phyloP scores from a whole-genome alignment of 2,888 invertebrate genomes.

The Heteromurus nitidus region DNA sequence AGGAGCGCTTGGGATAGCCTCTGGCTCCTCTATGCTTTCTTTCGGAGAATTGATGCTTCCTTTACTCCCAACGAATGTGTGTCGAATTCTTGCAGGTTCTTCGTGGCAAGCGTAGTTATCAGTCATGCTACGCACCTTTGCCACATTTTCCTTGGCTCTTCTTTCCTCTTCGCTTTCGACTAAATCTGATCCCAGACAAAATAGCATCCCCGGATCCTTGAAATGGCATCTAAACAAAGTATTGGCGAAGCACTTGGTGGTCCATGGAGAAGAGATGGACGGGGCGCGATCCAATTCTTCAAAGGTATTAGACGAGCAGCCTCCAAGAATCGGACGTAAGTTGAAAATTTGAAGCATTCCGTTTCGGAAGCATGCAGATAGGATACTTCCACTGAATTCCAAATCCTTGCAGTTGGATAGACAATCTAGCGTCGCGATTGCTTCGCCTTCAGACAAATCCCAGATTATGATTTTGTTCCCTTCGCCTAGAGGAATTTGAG shows the following conservation, averaged over 20 bases:
- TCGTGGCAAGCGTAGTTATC: too few relatives aligned
- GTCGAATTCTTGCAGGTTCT: too few relatives aligned
- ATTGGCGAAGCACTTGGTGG: constrained; percentile 40
- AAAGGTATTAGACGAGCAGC: constrained; percentile 7
- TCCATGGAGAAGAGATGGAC: constrained; percentile 29
- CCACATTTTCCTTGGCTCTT: too few relatives aligned
- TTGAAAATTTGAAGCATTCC: constrained; percentile 83
- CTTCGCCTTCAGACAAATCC: constrained; percentile 82
- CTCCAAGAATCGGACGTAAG: constrained; percentile 72
- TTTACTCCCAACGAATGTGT: too few relatives aligned
- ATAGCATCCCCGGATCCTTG: constrained; percentile 59
- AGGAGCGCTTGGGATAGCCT: too few relatives aligned
- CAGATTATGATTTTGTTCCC: constrained; percentile 84
- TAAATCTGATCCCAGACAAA: constrained; percentile 63
- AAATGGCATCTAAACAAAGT: constrained; percentile 63
- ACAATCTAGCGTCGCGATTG: constrained; percentile 81
- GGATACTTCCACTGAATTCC: constrained; percentile 77
- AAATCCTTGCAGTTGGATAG: constrained; percentile 64
- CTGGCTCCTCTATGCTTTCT: too few relatives aligned
- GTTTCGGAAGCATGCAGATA: constrained; percentile 83
- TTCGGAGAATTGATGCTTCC: too few relatives aligned
- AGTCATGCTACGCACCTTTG: too few relatives aligned
- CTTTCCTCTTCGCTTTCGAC: constrained; percentile 15
- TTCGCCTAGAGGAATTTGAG: constrained; percentile 82
- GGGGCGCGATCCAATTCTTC: background rate